Evolutionary conservation across 2,113 vertebrate species (phyloP), one percentile per base, ranked within the genome.

Genomic region (Carassius carassius): DNA sequence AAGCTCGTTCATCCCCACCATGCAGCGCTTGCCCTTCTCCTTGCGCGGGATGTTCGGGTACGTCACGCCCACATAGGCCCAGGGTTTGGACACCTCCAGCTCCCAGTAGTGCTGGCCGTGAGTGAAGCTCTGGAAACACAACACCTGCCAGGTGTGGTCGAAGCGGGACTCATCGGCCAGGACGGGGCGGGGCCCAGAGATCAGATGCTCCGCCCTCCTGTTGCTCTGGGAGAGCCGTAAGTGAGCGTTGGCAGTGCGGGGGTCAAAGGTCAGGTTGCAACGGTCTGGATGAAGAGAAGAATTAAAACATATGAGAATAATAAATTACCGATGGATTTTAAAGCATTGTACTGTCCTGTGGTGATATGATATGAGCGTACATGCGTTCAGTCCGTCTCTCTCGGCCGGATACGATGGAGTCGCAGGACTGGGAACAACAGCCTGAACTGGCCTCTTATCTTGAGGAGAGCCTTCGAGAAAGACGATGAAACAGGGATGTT

Each of bases 41-140:
- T 90, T 90, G 67, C 94, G 88, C 0, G 93, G 84, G 23, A 99
- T 96, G 14, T 88, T 88, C 0, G 79, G 89, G 54, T 98, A 99
- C 41, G 97, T 95, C 3, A 98, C 93, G 0, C 98, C 98, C 16
- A 99, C 89, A 5, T 96, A 95, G 78, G 97, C 93, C 0, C 96
- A 96, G 29, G 97, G 95, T 84, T 92, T 93, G 65, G 97, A 98
- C 37, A 95, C 85, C 78, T 90, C 90, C 85, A 98, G 93, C 90
- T 99, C 98, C 98, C 98, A 99, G 94, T 98, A 99, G 93, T 98
- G 96, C 49, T 82, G 94, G 11, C 97, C 98, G 0, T 73, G 73
- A 41, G 17, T 89, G 78, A 95, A 96, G 83, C 94, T 90, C 92
- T 98, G 94, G 0, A 72, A 75, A 72, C 97, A 99, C 80, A 96